These are phyloP conservation scores for Thereva unica DNA, from an alignment of 2,888 invertebrate species.

Conservation along the genomic window DNA sequence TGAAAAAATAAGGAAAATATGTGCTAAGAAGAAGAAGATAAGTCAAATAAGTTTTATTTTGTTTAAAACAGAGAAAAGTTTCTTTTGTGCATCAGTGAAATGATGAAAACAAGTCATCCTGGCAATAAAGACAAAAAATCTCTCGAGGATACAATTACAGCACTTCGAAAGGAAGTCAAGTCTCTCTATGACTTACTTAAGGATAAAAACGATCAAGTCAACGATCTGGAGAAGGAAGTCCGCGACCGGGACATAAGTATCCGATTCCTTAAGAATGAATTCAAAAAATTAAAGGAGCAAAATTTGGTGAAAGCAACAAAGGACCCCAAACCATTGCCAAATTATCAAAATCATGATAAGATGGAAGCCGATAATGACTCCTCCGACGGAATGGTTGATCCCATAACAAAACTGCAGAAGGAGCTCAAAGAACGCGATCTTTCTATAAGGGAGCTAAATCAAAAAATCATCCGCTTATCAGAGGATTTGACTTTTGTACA, in stretches of 20 bases:
- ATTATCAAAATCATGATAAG: not conserved
- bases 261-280: constrained; percentile 43
- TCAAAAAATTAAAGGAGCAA: constrained; percentile 42
- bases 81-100: not conserved
- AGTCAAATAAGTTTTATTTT: not conserved
- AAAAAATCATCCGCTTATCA: constrained; percentile 49
- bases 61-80: not conserved
- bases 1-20: too few relatives aligned
- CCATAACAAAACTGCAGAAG: constrained; percentile 45
- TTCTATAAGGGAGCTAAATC: constrained; percentile 47
- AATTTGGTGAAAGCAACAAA: not conserved
- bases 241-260: constrained; percentile 45
- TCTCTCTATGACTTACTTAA: constrained; percentile 45
- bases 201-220: constrained; percentile 47
- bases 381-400: constrained; percentile 31
- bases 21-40: too few relatives aligned
- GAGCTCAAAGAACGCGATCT: constrained; percentile 48
- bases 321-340: constrained; percentile 10
- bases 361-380: constrained; percentile 27
- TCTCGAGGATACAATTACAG: constrained; percentile 45
- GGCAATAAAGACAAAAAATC: constrained; percentile 42
- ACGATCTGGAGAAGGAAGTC: constrained; percentile 45
- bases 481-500: constrained; percentile 49
- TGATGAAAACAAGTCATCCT: constrained; percentile 35
- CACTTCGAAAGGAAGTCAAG: constrained; percentile 46